Percentiles rank a stretch among this genome's conserved stretches.
Conservation (phyloP, 2,888 invertebrate genomes). For the Dolichopus griseipennis region DNA sequence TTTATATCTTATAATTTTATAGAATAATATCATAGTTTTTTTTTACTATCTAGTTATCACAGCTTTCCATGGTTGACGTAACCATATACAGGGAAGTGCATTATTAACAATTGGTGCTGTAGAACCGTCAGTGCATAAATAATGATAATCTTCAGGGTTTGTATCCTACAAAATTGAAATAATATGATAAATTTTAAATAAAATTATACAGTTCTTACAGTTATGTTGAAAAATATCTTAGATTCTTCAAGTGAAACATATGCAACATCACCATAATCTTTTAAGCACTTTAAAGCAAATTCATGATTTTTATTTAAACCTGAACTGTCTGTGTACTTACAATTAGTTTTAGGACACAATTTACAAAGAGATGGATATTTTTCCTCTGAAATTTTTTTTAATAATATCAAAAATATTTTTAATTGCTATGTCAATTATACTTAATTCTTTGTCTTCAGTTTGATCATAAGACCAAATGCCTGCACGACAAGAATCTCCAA, state of each 20-base stretch:
- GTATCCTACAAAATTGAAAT: slow-evolving; percentile 14
- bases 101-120: slow-evolving; percentile 24
- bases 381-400: slow-evolving; percentile 40
- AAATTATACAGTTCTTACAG: background rate
- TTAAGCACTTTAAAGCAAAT: slow-evolving; percentile 49
- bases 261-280: slow-evolving; percentile 48
- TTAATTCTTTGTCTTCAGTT: slow-evolving; percentile 48
- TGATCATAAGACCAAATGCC: slow-evolving; percentile 56
- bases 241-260: slow-evolving; percentile 45
- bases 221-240: slow-evolving; percentile 11
- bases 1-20: no score
- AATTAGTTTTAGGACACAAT: slow-evolving; percentile 28
- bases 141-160: slow-evolving; percentile 26
- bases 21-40: background rate
- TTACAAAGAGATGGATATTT: slow-evolving; percentile 50
- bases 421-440: slow-evolving; percentile 42
- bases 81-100: slow-evolving; percentile 50
- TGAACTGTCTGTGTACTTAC: slow-evolving; percentile 28
- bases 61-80: slow-evolving; percentile 53
- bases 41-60: slow-evolving; percentile 38
- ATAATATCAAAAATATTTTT: background rate
- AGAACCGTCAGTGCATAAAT: slow-evolving; percentile 35
- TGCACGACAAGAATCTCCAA: slow-evolving; percentile 62
- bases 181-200: background rate
- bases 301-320: slow-evolving; percentile 32